Evolutionary conservation across 2,888 invertebrate genomes (phyloP).

Genomic region (Drosophila kanekoi): DNA sequence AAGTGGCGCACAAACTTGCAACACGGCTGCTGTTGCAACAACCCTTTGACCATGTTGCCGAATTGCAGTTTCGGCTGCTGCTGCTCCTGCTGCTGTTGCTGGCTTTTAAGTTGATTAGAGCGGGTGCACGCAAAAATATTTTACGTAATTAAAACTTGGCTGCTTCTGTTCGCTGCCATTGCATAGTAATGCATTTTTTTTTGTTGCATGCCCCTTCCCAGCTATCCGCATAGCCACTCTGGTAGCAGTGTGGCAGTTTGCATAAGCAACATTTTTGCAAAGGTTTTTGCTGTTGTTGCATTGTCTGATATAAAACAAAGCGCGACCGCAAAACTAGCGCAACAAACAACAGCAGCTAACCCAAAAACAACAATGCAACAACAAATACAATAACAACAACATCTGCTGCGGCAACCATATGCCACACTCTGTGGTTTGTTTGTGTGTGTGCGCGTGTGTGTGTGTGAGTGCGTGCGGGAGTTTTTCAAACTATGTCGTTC

Average conservation of each 20-base stretch:
- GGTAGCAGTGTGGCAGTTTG: slow-evolving; percentile 31
- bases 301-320: slow-evolving; percentile 72
- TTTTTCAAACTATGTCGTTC: slow-evolving; percentile 42
- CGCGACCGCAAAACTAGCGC: slow-evolving; percentile 72
- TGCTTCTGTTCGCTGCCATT: slow-evolving; percentile 49
- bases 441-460: slow-evolving; percentile 16
- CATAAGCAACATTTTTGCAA: slow-evolving; percentile 55
- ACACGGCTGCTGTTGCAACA: slow-evolving; percentile 51
- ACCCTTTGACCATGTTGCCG: slow-evolving; percentile 61
- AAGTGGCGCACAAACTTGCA: slow-evolving; percentile 34
- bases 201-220: slow-evolving; percentile 8
- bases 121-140: slow-evolving; percentile 72
- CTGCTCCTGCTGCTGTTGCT: slow-evolving; percentile 14
- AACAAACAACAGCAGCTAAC: slow-evolving; percentile 63
- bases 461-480: slow-evolving; percentile 4
- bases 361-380: slow-evolving; percentile 44
- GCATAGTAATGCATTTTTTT: slow-evolving; percentile 69
- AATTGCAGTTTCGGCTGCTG: slow-evolving; percentile 63
- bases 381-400: slow-evolving; percentile 30
- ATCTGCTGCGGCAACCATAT: slow-evolving; percentile 41
- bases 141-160: slow-evolving; percentile 79
- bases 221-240: neutral
- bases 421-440: slow-evolving; percentile 53
- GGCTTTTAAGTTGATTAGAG: slow-evolving; percentile 79
- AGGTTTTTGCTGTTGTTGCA: slow-evolving; percentile 42